Conservation (phyloP, 2,888 invertebrate species). For the Aphrophora alni region DNA sequence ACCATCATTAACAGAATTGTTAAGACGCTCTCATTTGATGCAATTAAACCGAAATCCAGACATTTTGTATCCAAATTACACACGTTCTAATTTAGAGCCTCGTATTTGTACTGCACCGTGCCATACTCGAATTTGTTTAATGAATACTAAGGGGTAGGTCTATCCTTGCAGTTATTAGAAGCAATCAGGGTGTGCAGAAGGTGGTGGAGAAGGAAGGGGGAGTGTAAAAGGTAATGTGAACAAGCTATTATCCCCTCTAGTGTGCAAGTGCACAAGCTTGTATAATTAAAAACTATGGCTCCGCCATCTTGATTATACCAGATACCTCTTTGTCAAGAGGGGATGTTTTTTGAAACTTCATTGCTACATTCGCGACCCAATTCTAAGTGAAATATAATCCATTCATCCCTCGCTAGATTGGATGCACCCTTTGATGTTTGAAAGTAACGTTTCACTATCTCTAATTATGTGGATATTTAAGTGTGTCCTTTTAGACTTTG, state of each 20-base stretch:
- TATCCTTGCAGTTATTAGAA: conserved; percentile 3
- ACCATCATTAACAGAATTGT: neutral
- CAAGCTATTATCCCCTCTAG: neutral
- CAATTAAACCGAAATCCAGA: neutral
- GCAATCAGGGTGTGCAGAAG: neutral
- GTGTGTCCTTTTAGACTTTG: neutral
- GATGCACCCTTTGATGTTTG: neutral
- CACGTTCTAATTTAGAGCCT: neutral
- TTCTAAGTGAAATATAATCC: neutral
- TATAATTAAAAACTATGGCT: neutral
- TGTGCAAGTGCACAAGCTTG: neutral
- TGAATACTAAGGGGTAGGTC: neutral
- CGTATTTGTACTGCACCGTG: neutral
- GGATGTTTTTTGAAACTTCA: neutral
- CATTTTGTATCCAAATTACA: no score
- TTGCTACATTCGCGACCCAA: neutral
- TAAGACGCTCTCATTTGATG: neutral
- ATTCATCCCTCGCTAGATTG: neutral
- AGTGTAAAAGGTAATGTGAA: no score
- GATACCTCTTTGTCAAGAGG: neutral
- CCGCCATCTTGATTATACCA: neutral
- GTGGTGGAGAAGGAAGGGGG: no score
- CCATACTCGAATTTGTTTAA: neutral
- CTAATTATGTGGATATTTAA: neutral
- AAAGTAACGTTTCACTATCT: neutral